Evolutionary conservation across 2,888 invertebrate species (phyloP).

Genomic region (Lordiphosa fenestrarum): DNA sequence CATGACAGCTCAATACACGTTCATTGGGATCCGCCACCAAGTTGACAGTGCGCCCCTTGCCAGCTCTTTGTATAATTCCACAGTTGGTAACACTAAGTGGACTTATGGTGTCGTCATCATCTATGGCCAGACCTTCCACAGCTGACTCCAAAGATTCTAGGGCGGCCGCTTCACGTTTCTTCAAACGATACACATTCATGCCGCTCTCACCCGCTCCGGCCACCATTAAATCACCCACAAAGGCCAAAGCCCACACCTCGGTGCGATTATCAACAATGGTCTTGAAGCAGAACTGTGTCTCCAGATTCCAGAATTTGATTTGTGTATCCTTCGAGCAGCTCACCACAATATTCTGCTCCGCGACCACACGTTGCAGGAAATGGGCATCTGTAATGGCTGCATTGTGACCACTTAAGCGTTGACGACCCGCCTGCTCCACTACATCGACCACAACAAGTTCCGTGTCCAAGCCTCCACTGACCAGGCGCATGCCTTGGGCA

Average conservation of each 20-base stretch:
- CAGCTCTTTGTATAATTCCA: slow-evolving; percentile 89
- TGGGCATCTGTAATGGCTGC: slow-evolving; percentile 91
- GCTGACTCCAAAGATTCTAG: slow-evolving; percentile 81
- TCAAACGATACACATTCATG: slow-evolving; percentile 91
- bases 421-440: slow-evolving; percentile 93
- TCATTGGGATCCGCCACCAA: slow-evolving; percentile 87
- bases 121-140: slow-evolving; percentile 77
- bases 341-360: slow-evolving; percentile 83
- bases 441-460: slow-evolving; percentile 97
- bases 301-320: slow-evolving; percentile 98
- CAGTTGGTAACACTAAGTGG: slow-evolving; percentile 88
- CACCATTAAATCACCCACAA: slow-evolving; percentile 91
- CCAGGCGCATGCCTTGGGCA: slow-evolving; percentile 89
- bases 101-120: slow-evolving; percentile 80
- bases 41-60: slow-evolving; percentile 89
- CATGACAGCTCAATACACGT: slow-evolving; percentile 89
- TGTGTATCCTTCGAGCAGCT: slow-evolving; percentile 96
- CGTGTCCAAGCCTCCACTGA: slow-evolving; percentile 94
- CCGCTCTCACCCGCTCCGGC: slow-evolving; percentile 93
- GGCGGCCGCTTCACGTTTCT: slow-evolving; percentile 78
- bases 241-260: slow-evolving; percentile 93
- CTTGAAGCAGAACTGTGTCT: slow-evolving; percentile 96
- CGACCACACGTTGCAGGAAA: slow-evolving; percentile 83
- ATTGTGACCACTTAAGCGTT: slow-evolving; percentile 94
- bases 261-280: slow-evolving; percentile 93